phyloP scores from a whole-genome alignment of 2,888 invertebrate species.

The Cephalotes varians region DNA sequence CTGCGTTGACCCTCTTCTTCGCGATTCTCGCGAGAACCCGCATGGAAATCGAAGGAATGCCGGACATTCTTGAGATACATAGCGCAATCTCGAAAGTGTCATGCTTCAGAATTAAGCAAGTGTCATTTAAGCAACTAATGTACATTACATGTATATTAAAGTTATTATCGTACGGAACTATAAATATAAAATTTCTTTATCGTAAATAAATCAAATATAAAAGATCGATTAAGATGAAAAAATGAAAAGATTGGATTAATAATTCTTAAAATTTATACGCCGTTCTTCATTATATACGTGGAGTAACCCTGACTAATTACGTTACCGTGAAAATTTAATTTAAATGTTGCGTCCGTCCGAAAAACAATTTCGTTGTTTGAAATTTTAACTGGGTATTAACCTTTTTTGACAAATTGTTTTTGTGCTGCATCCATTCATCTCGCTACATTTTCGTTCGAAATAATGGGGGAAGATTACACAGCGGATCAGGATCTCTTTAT shows the following conservation, averaged over 20 bases:
- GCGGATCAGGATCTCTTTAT: slow-evolving; percentile 44
- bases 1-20: slow-evolving; percentile 37
- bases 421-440: neutral
- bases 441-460: neutral
- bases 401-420: neutral
- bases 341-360: neutral
- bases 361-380: neutral
- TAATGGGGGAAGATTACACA: slow-evolving; percentile 28
- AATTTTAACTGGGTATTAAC: neutral
- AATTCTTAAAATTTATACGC: neutral
- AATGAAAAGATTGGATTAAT: neutral
- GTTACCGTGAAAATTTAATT: neutral
- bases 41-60: slow-evolving; percentile 4
- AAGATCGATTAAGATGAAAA: too few species aligned
- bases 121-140: neutral
- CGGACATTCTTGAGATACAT: neutral
- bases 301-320: neutral
- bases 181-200: neutral
- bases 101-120: neutral
- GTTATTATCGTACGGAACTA: neutral
- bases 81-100: slow-evolving; percentile 13
- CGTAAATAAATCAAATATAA: neutral
- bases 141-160: too few species aligned
- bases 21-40: slow-evolving; percentile 29
- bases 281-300: neutral